phyloP scores from a whole-genome alignment of 2,888 invertebrate species.

The Trileptium ribeirensis region DNA sequence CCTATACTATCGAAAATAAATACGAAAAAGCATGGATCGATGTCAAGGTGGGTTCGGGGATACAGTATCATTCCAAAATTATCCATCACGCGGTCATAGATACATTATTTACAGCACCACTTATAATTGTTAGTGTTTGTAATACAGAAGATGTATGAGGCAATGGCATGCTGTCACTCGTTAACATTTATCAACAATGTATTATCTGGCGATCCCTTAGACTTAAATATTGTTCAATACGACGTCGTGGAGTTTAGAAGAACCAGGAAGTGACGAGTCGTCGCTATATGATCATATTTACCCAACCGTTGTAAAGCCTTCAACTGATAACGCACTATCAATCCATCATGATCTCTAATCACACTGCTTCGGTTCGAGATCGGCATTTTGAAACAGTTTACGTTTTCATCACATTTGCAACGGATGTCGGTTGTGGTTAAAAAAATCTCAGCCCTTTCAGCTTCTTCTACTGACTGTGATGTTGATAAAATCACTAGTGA shows the following conservation, averaged over 20 bases:
- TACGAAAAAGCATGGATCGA: no score
- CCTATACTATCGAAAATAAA: no score
- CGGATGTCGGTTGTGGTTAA: constrained; percentile 58
- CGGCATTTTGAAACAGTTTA: constrained; percentile 57
- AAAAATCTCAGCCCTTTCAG: constrained; percentile 45
- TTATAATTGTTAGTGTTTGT: no score
- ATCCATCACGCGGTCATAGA: no score
- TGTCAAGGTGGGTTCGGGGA: no score
- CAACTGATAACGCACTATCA: no score
- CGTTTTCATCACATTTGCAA: constrained; percentile 57
- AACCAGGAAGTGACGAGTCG: constrained; percentile 51
- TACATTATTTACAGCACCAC: no score
- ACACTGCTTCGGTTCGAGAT: no score
- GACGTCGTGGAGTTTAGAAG: constrained; percentile 52
- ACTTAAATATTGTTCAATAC: constrained; percentile 61
- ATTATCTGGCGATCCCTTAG: constrained; percentile 85
- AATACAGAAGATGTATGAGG: no score
- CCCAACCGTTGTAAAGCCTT: constrained; percentile 53
- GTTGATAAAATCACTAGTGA: constrained; percentile 15
- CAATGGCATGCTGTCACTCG: constrained; percentile 87
- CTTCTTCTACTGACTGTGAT: no score
- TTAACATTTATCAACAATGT: constrained; percentile 79
- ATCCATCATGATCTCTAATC: no score
- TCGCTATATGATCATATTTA: constrained; percentile 54
- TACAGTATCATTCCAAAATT: no score